These are phyloP conservation scores for Candidula unifasciata DNA, from an alignment of 2,888 invertebrate species.

Conservation along the genomic window DNA sequence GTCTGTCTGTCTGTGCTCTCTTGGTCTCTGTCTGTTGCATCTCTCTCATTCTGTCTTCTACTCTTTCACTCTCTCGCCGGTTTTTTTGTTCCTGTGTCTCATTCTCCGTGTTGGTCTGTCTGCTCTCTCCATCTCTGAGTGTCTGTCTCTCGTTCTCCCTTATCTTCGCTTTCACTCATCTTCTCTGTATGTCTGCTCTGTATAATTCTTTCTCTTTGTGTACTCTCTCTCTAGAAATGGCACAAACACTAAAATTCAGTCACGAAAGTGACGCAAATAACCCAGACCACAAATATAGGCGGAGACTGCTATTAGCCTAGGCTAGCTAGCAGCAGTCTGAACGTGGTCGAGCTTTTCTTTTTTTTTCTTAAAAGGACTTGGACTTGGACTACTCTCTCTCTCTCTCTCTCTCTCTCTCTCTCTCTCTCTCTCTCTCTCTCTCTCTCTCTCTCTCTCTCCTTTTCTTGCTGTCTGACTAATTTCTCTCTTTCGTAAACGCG, in stretches of 20 bases:
- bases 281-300: too few species aligned
- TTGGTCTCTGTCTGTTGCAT: background rate
- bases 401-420: background rate
- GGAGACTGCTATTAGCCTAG: too few species aligned
- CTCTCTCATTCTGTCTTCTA: constrained; percentile 7
- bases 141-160: constrained; percentile 13
- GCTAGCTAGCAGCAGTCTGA: too few species aligned
- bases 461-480: background rate
- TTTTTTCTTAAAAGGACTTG: too few species aligned
- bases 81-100: too few species aligned
- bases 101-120: too few species aligned
- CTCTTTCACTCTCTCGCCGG: background rate
- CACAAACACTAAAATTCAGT: too few species aligned
- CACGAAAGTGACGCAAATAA: too few species aligned
- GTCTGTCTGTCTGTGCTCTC: too few species aligned
- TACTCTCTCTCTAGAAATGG: constrained; percentile 21
- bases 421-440: constrained; percentile 26
- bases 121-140: background rate
- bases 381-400: too few species aligned
- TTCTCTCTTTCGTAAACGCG: too few species aligned
- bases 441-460: background rate
- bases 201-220: background rate
- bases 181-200: background rate
- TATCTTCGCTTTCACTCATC: background rate
- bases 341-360: too few species aligned